Conservation (phyloP, 2,113 vertebrate species). For the Calypte anna region DNA sequence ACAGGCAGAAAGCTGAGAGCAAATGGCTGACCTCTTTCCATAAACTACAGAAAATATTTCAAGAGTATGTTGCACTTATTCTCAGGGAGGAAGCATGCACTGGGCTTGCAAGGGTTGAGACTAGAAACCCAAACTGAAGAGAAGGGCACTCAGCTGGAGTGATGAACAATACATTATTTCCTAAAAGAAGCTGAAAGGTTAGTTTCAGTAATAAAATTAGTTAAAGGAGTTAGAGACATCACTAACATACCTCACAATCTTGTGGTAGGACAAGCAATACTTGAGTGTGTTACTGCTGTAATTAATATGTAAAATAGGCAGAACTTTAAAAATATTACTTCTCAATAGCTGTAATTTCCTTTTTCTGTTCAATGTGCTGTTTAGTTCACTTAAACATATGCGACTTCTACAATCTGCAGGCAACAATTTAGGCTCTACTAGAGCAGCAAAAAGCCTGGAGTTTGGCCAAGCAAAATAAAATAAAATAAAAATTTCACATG, state of each 20-base stretch:
- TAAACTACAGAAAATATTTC: constrained; percentile 58
- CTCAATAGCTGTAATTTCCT: not conserved
- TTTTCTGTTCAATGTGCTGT: not conserved
- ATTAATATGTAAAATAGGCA: not conserved
- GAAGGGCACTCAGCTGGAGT: not conserved
- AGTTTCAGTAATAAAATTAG: not conserved
- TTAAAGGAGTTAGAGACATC: not conserved
- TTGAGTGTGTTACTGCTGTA: not conserved
- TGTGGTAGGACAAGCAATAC: not conserved
- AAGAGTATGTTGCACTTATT: constrained; percentile 21
- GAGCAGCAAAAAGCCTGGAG: not conserved
- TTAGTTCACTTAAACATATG: not conserved
- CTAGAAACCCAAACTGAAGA: not conserved
- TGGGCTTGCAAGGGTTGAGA: constrained; percentile 63
- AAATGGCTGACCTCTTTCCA: constrained; percentile 60
- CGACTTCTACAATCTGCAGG: not conserved
- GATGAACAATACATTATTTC: not conserved
- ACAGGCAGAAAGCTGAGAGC: constrained; percentile 59
- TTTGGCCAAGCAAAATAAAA: constrained; percentile 29
- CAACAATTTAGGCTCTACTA: not conserved
- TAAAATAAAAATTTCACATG: not conserved
- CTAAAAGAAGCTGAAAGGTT: not conserved
- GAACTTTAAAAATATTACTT: not conserved
- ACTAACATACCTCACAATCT: not conserved
- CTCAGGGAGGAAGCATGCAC: constrained; percentile 31